A percentile compares a stretch with the other conserved stretches of the same genome.
Evolutionary conservation across 2,113 vertebrate species (phyloP).

Genomic region (Dasypus novemcinctus): DNA sequence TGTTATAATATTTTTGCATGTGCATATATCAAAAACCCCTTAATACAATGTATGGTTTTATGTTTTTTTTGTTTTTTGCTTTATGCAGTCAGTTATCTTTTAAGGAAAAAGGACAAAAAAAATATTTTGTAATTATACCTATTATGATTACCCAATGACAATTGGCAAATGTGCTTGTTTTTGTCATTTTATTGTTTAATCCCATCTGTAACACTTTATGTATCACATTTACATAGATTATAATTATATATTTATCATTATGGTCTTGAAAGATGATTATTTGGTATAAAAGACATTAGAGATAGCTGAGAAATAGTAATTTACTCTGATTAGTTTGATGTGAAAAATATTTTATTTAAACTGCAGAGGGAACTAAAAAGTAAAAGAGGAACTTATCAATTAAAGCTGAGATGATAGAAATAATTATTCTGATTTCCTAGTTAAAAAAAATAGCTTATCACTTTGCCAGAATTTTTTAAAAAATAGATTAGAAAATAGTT

Average conservation of each 20-base stretch:
- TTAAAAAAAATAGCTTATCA: background rate
- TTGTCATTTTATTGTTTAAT: background rate
- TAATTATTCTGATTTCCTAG: background rate
- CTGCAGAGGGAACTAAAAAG: background rate
- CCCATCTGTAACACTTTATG: background rate
- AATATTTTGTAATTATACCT: background rate
- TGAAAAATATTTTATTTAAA: background rate
- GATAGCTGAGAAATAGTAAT: background rate
- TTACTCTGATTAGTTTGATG: background rate
- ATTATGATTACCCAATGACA: background rate
- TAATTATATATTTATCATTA: background rate
- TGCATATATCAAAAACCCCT: background rate
- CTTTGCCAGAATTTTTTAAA: background rate
- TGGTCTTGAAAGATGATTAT: background rate
- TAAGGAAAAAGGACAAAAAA: background rate
- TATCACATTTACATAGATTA: background rate
- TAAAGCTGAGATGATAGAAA: background rate
- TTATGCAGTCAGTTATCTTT: background rate
- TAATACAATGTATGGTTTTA: background rate
- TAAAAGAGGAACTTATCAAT: background rate
- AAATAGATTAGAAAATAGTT: background rate
- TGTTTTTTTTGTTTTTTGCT: too few species aligned
- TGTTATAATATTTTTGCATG: background rate
- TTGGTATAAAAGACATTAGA: background rate
- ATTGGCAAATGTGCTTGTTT: background rate